Percentiles rank a stretch among this genome's conserved stretches.
Evolutionary conservation across 2,888 invertebrate genomes (phyloP).

Genomic region (Noctua janthe): DNA sequence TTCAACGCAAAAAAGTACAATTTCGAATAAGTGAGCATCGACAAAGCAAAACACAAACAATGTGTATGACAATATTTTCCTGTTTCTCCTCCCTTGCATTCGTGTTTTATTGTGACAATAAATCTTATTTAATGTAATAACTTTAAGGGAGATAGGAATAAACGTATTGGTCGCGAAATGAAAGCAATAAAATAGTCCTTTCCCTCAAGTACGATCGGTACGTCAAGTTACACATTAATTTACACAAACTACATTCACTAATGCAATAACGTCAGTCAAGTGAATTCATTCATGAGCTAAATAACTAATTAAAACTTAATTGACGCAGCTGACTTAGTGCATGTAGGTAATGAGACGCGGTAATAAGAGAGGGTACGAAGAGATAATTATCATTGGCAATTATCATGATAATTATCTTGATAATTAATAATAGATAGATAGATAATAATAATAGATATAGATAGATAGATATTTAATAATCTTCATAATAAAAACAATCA

Average conservation of each 20-base stretch:
- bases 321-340: background rate
- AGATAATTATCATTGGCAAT: no score
- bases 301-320: background rate
- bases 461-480: no score
- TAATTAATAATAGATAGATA: no score
- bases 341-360: background rate
- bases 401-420: no score
- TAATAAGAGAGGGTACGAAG: no score
- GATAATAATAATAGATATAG: no score
- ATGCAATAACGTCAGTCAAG: no score
- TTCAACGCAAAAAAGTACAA: background rate
- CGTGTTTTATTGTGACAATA: conserved; percentile 7
- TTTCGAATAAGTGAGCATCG: background rate
- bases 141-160: background rate
- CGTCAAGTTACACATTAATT: fast-evolving
- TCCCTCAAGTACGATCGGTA: background rate
- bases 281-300: no score
- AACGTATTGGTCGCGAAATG: background rate
- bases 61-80: conserved; percentile 13
- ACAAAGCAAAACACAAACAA: conserved; percentile 1
- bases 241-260: no score
- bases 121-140: conserved; percentile 8
- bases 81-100: background rate
- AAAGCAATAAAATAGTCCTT: background rate
- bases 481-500: no score